These are phyloP conservation scores for Esox masquinongy DNA, from an alignment of 2,797 vertebrate species.

Conservation along the genomic window DNA sequence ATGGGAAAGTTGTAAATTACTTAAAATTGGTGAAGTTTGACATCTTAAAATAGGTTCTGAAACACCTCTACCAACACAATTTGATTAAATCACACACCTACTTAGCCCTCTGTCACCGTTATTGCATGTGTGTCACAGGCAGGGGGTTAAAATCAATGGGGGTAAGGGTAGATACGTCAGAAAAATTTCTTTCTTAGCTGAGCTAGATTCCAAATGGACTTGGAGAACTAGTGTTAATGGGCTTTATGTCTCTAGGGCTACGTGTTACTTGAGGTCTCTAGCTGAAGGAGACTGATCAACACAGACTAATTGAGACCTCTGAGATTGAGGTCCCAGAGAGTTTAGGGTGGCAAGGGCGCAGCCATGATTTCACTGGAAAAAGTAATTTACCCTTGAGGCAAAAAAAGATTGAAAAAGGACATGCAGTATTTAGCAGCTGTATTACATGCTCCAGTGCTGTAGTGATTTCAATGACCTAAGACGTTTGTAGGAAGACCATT, in stretches of 20 bases:
- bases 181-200: conserved; percentile 32
- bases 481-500: conserved; percentile 31
- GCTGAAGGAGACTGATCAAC: conserved; percentile 37
- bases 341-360: conserved; percentile 35
- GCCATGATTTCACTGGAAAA: conserved; percentile 17
- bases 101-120: conserved; percentile 24
- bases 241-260: conserved; percentile 56
- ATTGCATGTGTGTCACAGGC: conserved; percentile 33
- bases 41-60: background rate
- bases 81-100: conserved; percentile 34
- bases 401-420: background rate
- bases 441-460: conserved; percentile 4
- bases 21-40: background rate
- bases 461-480: conserved; percentile 21
- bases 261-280: conserved; percentile 35
- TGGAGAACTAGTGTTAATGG: conserved; percentile 58
- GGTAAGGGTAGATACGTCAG: conserved; percentile 33
- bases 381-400: conserved; percentile 15
- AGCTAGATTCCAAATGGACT: conserved; percentile 51
- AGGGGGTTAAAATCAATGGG: conserved; percentile 44
- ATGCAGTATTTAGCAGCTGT: conserved; percentile 9
- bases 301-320: conserved; percentile 62
- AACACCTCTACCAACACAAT: conserved; percentile 2
- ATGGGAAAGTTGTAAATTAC: background rate
- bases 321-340: conserved; percentile 33